Conservation (phyloP, 2,113 vertebrate genomes). For the Polypterus senegalus region DNA sequence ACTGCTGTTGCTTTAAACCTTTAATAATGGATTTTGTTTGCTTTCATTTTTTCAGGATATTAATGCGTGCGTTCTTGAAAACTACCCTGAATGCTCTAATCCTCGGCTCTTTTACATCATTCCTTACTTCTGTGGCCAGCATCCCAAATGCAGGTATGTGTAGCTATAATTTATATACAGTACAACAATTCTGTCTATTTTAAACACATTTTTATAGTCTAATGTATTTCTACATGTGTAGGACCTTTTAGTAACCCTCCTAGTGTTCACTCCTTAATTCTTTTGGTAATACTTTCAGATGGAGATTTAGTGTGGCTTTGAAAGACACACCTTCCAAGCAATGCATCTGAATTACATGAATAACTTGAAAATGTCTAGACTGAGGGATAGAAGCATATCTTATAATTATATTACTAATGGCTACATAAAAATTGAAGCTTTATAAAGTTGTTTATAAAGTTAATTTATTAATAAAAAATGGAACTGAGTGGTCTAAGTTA, state of each 20-base stretch:
- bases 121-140: conserved; percentile 95
- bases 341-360: no score
- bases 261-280: neutral
- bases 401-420: no score
- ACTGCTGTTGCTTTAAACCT: neutral
- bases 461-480: no score
- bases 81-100: conserved; percentile 92
- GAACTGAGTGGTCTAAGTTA: no score
- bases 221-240: neutral
- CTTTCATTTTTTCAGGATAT: conserved; percentile 66
- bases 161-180: no score
- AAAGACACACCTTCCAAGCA: neutral
- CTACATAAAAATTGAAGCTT: no score
- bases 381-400: no score
- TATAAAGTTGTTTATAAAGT: no score
- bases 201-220: no score
- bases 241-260: no score
- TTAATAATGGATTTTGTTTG: neutral
- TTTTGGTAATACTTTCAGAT: neutral
- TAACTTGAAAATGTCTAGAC: no score
- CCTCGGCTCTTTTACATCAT: conserved; percentile 95
- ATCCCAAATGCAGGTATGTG: conserved; percentile 86
- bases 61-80: conserved; percentile 93
- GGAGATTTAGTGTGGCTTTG: neutral
- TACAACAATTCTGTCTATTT: no score